Evolutionary conservation across 1,140 invertebrate species (phyloP).

Genomic region (Anoplolepis gracilipes): DNA sequence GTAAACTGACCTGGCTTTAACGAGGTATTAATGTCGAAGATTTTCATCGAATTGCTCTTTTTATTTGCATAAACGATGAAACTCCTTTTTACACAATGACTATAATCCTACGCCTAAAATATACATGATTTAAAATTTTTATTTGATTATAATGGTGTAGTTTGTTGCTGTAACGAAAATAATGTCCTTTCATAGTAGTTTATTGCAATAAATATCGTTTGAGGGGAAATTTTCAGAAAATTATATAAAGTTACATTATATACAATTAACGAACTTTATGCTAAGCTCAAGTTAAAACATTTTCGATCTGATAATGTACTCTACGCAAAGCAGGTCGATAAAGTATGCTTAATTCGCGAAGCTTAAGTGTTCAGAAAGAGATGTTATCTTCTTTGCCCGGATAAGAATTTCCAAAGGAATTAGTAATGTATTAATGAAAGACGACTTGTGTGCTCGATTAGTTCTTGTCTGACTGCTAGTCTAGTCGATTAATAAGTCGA

Average conservation of each 20-base stretch:
- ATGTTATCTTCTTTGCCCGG: neutral
- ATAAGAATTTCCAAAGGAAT: slow-evolving; percentile 23
- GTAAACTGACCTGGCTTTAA: slow-evolving; percentile 34
- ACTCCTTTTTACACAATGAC: neutral
- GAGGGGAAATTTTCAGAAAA: slow-evolving; percentile 1
- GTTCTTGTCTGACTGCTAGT: slow-evolving; percentile 5
- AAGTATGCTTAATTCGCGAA: slow-evolving; percentile 23
- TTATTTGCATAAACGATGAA: neutral
- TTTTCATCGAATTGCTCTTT: neutral
- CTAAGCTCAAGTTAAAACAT: slow-evolving; percentile 1
- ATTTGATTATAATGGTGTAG: slow-evolving; percentile 11
- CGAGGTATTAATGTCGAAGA: slow-evolving; percentile 41
- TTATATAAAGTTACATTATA: slow-evolving; percentile 11
- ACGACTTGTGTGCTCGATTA: slow-evolving; percentile 25
- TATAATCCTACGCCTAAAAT: neutral
- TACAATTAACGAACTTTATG: slow-evolving; percentile 35
- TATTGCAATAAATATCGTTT: slow-evolving; percentile 13
- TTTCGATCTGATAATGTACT: neutral
- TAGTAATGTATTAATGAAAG: neutral
- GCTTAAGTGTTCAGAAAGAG: slow-evolving; percentile 5
- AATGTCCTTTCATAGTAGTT: neutral
- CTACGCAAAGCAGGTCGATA: slow-evolving; percentile 31
- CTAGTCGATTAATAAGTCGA: slow-evolving; percentile 37
- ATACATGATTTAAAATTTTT: neutral
- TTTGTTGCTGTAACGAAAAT: neutral